These are phyloP conservation scores for Lochmaea capreae DNA, from an alignment of 2,888 invertebrate species.

Conservation along the genomic window DNA sequence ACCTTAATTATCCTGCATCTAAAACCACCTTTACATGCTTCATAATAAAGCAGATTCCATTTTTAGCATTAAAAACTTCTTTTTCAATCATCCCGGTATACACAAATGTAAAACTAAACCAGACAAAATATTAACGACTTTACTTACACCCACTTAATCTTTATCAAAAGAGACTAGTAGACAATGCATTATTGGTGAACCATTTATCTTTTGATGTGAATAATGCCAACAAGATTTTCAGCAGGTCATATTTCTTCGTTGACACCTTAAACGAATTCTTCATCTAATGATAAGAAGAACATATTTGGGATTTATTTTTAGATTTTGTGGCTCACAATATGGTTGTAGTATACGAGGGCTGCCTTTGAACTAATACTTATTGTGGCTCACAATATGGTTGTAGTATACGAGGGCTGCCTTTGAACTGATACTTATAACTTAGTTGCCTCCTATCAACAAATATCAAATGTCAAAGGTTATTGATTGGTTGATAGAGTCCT, in stretches of 20 bases:
- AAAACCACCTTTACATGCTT: too few relatives aligned
- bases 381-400: too few relatives aligned
- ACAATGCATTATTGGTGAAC: neutral
- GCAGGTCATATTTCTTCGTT: slow-evolving; percentile 20
- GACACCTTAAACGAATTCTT: slow-evolving; percentile 14
- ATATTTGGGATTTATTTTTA: slow-evolving; percentile 7
- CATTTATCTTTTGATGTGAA: neutral
- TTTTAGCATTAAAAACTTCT: too few relatives aligned
- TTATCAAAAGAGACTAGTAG: neutral
- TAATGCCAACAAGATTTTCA: slow-evolving; percentile 15
- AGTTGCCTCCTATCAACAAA: too few relatives aligned
- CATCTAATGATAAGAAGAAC: slow-evolving; percentile 1
- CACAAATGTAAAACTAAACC: neutral
- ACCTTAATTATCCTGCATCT: too few relatives aligned
- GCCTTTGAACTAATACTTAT: too few relatives aligned
- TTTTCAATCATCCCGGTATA: neutral
- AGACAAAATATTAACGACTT: neutral
- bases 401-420: too few relatives aligned
- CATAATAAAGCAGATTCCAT: too few relatives aligned
- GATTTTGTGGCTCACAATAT: neutral
- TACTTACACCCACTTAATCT: slow-evolving; percentile 4
- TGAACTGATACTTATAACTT: too few relatives aligned
- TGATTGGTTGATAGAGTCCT: too few relatives aligned
- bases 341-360: neutral
- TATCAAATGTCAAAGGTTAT: too few relatives aligned